Conservation (phyloP, 2,888 invertebrate species). For the Drosophila fulvimacula region DNA sequence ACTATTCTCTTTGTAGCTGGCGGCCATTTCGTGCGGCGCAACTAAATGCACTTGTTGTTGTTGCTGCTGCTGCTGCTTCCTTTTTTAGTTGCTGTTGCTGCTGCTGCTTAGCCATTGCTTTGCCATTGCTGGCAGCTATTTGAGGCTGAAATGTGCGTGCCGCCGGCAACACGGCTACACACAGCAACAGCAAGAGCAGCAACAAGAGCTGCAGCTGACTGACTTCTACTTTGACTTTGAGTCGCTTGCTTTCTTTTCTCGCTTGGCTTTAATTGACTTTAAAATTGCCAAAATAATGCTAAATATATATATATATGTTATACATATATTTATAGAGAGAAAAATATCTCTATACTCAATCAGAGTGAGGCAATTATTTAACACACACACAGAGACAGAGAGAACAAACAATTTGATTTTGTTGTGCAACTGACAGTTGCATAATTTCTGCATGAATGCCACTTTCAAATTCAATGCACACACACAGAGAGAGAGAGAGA, state of each 20-base stretch:
- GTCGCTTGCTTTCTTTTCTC: slow-evolving; percentile 21
- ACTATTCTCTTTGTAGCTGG: slow-evolving; percentile 48
- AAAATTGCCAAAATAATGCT: slow-evolving; percentile 26
- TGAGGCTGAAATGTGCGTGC: slow-evolving; percentile 63
- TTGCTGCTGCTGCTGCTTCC: slow-evolving; percentile 23
- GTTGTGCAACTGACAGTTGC: slow-evolving; percentile 80
- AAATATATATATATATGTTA: neutral
- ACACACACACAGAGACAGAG: slow-evolving; percentile 4
- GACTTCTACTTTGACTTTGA: slow-evolving; percentile 69
- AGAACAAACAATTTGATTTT: slow-evolving; percentile 66
- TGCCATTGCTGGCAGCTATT: slow-evolving; percentile 65
- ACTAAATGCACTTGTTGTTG: slow-evolving; percentile 75
- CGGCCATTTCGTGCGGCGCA: slow-evolving; percentile 67
- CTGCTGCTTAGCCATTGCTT: slow-evolving; percentile 58
- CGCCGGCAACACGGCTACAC: slow-evolving; percentile 38
- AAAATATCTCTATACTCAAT: slow-evolving; percentile 36
- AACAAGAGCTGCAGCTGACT: slow-evolving; percentile 43
- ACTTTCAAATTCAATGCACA: slow-evolving; percentile 62
- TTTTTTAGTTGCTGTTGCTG: slow-evolving; percentile 41
- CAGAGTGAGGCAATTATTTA: slow-evolving; percentile 52
- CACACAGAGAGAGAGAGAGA: slow-evolving; percentile 26
- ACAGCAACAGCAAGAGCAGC: slow-evolving; percentile 1
- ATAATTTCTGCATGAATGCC: slow-evolving; percentile 74
- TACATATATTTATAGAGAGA: neutral
- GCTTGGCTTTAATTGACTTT: slow-evolving; percentile 48